These are phyloP conservation scores for Saxidomus purpurata DNA, from an alignment of 1,140 invertebrate genomes.

Conservation along the genomic window DNA sequence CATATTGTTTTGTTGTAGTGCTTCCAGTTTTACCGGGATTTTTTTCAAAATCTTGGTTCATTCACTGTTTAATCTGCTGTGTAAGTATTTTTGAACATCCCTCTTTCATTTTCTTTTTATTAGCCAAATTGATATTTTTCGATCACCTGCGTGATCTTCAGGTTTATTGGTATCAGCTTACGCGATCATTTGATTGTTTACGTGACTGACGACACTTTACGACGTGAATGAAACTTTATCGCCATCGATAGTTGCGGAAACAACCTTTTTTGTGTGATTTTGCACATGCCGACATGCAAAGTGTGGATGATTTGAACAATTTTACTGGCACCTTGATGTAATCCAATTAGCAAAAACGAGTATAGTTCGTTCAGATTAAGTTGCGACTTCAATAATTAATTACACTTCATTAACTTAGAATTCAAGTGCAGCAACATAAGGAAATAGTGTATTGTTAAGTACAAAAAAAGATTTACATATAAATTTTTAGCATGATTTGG, in stretches of 20 bases:
- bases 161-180: slow-evolving; percentile 5
- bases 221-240: slow-evolving; percentile 6
- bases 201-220: not conserved
- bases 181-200: slow-evolving; percentile 15
- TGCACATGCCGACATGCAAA: not conserved
- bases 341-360: not conserved
- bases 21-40: too few species aligned
- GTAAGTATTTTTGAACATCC: too few species aligned
- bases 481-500: too few species aligned
- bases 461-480: too few species aligned
- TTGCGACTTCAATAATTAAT: too few species aligned
- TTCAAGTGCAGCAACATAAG: too few species aligned
- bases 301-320: not conserved
- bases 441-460: too few species aligned
- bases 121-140: not conserved
- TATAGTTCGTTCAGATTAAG: not conserved
- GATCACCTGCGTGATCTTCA: not conserved
- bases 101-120: not conserved
- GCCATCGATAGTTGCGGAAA: not conserved
- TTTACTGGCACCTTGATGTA: slow-evolving; percentile 16
- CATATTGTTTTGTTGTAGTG: too few species aligned
- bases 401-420: too few species aligned
- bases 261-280: not conserved
- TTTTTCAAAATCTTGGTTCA: too few species aligned
- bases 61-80: too few species aligned